Evolutionary conservation across 2,113 vertebrate species (phyloP).

Genomic region (Poicephalus gulielmi): DNA sequence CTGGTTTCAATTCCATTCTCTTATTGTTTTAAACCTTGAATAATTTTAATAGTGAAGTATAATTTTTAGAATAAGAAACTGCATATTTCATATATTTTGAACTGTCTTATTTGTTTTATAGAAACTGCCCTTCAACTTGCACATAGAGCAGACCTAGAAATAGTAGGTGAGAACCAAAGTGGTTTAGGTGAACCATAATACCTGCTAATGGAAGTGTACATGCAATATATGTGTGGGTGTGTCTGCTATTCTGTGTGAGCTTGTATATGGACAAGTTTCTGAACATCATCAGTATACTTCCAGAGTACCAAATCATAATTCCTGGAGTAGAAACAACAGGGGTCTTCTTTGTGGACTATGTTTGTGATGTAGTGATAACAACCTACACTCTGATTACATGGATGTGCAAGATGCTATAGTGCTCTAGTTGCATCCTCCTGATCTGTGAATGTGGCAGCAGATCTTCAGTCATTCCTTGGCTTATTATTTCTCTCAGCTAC

Average conservation of each 20-base stretch:
- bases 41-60: background rate
- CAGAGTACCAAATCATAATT: background rate
- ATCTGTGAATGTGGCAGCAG: background rate
- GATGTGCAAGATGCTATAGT: fast-evolving
- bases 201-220: fast-evolving
- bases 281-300: background rate
- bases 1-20: background rate
- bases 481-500: background rate
- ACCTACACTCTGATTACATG: background rate
- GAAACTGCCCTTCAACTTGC: background rate
- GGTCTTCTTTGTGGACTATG: background rate
- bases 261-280: background rate
- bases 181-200: background rate
- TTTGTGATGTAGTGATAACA: background rate
- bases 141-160: background rate
- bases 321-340: background rate
- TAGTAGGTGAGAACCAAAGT: background rate
- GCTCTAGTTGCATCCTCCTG: background rate
- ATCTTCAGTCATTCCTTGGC: background rate
- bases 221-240: background rate
- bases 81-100: background rate
- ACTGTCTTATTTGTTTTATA: background rate
- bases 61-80: background rate
- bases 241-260: background rate
- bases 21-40: background rate